Percentiles rank a stretch among this genome's conserved stretches.
Evolutionary conservation across 2,113 vertebrate genomes (phyloP).

Genomic region (Cebidichthys violaceus): DNA sequence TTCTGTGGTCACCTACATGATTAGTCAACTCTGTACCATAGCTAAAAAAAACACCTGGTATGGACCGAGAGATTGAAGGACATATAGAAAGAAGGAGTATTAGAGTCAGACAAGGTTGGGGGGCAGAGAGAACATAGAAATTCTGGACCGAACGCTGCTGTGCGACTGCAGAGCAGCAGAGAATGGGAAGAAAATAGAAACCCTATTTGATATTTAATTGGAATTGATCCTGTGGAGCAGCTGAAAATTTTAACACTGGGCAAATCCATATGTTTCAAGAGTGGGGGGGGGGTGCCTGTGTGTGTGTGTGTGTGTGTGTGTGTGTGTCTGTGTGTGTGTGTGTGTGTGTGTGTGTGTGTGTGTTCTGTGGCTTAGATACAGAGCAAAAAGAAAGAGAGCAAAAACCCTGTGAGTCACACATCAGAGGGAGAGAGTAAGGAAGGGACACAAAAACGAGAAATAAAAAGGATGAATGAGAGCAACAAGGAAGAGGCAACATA

Average conservation of each 20-base stretch:
- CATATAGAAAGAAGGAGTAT: slow-evolving; percentile 28
- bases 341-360: neutral
- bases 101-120: slow-evolving; percentile 9
- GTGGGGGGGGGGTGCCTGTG: neutral
- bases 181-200: slow-evolving; percentile 52
- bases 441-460: slow-evolving; percentile 14
- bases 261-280: slow-evolving; percentile 66
- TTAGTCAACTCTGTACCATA: slow-evolving; percentile 16
- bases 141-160: slow-evolving; percentile 42
- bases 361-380: slow-evolving; percentile 3
- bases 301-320: neutral
- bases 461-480: slow-evolving; percentile 19
- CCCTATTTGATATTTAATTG: slow-evolving; percentile 77
- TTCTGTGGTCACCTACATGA: slow-evolving; percentile 5
- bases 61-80: slow-evolving; percentile 25
- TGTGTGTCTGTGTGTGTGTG: neutral
- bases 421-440: slow-evolving; percentile 36
- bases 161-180: slow-evolving; percentile 36
- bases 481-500: slow-evolving; percentile 25
- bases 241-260: slow-evolving; percentile 58
- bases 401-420: slow-evolving; percentile 26
- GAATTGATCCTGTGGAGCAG: slow-evolving; percentile 72
- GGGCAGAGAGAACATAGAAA: slow-evolving; percentile 19
- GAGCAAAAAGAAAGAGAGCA: slow-evolving; percentile 1
- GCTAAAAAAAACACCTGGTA: neutral